Evolutionary conservation across 2,797 vertebrate genomes (phyloP), one percentile per base, ranked within the genome.

Genomic region (Typhlichthys eigenmanni): DNA sequence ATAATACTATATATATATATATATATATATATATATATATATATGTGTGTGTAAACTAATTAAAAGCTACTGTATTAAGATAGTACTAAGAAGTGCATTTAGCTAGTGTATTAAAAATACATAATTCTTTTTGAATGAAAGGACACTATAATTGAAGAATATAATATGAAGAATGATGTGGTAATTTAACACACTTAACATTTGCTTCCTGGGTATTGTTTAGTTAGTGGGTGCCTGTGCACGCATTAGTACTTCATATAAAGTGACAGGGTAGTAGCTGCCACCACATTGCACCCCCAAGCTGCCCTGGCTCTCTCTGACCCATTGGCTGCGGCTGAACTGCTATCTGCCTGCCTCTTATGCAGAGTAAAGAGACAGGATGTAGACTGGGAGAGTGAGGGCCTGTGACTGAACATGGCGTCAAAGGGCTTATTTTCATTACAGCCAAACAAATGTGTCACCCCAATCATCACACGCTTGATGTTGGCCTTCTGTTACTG

Each of bases 381-480:
- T 90, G 88, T 89, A 83, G 84, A 71, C 69, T n/a, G 55, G 57
- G 76, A 78, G 74, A 68, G 75, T 50, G 62, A 7, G 29, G 80
- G 77, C 80, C 82, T 80, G 69, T 69, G 81, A 87, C 81, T 85
- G 88, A 90, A 88, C 81, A 82, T 83, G 10, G 83, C 78, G 76
- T 89, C 87, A 90, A 90, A 90, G 85, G 89, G 87, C 89, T 87
- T 89, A 87, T 91, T 91, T 91, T 92, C 91, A 91, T 94, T 92
- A 90, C 91, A 84, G 85, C 75, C 92, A 91, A 91, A 91, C 85
- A 88, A 92, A 92, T 79, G 90, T 87, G 91, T 92, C 91, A 86
- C 91, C 90, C 91, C 92, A 92, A 92, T 95, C 93, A 94, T 93
- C 94, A 93, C 93, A 94, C 91, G 94, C 95, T 94, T 94, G 94